Conservation (phyloP, 1,140 invertebrate species). For the Archivesica marissinica region DNA sequence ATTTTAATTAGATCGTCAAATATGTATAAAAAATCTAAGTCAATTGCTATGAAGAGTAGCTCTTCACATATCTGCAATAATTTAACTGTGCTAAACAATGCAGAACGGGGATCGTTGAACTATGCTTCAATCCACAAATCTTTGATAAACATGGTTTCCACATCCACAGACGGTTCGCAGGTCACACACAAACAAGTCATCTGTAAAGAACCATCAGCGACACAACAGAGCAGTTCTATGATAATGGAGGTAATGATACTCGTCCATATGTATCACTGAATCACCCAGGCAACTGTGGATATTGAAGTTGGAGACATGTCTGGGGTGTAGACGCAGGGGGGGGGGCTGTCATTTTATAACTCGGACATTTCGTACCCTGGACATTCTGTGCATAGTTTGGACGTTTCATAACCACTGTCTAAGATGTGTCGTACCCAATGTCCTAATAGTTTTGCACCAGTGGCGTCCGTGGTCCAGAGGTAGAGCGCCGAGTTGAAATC, state of each 20-base stretch:
- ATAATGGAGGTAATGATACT: conserved; percentile 77
- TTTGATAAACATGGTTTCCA: conserved; percentile 79
- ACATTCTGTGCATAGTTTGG: no score
- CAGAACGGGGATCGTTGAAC: conserved; percentile 74
- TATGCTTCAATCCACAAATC: conserved; percentile 81
- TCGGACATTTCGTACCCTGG: no score
- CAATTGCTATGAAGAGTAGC: conserved; percentile 79
- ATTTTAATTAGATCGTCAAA: neutral
- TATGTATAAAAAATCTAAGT: conserved; percentile 82
- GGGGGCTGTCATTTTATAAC: no score
- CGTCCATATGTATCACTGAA: neutral
- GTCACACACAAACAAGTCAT: conserved; percentile 79
- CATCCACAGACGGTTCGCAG: conserved; percentile 76
- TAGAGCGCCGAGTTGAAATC: no score
- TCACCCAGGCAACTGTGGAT: neutral
- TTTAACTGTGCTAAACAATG: conserved; percentile 73
- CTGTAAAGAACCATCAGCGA: conserved; percentile 81
- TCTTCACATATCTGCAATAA: conserved; percentile 80
- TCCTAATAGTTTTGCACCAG: neutral
- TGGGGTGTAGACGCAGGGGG: neutral
- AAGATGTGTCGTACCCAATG: neutral
- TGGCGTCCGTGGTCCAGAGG: neutral
- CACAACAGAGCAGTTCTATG: conserved; percentile 74
- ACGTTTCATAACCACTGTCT: no score
- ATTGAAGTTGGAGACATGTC: neutral